A percentile compares a stretch with the other conserved stretches of the same genome.
phyloP scores from a whole-genome alignment of 37 sponge, comb jelly and placozoan genomes.

The Eunapius fragilis region DNA sequence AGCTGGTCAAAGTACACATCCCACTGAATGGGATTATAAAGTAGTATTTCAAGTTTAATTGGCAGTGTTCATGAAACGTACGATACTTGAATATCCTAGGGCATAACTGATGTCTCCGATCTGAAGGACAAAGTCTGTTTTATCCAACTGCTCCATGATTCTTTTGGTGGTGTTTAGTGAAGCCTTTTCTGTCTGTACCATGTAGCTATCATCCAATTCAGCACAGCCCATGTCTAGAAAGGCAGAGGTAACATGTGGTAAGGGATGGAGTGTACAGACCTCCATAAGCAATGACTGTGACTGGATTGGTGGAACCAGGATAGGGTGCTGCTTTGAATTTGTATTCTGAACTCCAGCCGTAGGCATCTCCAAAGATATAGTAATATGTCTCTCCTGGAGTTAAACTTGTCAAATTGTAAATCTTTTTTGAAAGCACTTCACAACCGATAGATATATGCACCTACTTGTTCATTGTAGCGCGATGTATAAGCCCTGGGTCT shows the following conservation, averaged over 20 bases:
- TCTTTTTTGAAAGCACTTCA: not conserved
- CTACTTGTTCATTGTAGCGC: slow-evolving; percentile 44
- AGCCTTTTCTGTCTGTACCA: slow-evolving; percentile 28
- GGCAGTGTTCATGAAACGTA: not conserved
- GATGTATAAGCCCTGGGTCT: slow-evolving; percentile 64
- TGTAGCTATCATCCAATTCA: slow-evolving; percentile 47
- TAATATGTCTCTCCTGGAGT: slow-evolving; percentile 53
- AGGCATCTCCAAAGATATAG: slow-evolving; percentile 71
- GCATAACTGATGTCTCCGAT: slow-evolving; percentile 89
- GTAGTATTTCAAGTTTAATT: not conserved
- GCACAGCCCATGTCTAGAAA: slow-evolving; percentile 63
- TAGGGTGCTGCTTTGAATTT: slow-evolving; percentile 43
- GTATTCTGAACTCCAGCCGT: slow-evolving; percentile 63
- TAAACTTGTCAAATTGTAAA: slow-evolving; percentile 23
- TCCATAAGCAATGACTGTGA: slow-evolving; percentile 62
- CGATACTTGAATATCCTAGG: slow-evolving; percentile 48
- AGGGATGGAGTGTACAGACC: slow-evolving; percentile 5
- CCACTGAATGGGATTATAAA: slow-evolving; percentile 43
- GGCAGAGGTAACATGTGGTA: not conserved
- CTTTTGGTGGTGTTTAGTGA: slow-evolving; percentile 57
- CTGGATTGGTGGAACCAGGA: slow-evolving; percentile 21
- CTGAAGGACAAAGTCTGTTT: slow-evolving; percentile 77
- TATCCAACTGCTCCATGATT: slow-evolving; percentile 25
- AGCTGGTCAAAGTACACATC: slow-evolving; percentile 77
- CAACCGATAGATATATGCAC: not conserved